These are phyloP conservation scores for Drosophila bipectinata DNA, from an alignment of 1,140 invertebrate genomes.

Conservation along the genomic window DNA sequence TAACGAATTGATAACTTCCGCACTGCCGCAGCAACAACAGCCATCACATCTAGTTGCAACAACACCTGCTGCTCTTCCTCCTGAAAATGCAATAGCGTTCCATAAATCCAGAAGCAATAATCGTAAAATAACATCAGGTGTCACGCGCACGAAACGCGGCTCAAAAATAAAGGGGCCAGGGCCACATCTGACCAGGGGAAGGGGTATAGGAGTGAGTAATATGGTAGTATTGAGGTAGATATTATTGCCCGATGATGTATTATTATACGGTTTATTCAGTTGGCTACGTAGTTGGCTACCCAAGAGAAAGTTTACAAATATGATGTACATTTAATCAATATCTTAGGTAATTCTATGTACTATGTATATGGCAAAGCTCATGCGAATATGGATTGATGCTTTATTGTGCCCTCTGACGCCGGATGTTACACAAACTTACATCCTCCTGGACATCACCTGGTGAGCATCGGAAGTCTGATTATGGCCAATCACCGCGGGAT, in stretches of 20 bases:
- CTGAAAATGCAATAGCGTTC: constrained; percentile 75
- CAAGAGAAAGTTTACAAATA: too few species aligned
- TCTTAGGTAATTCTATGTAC: too few species aligned
- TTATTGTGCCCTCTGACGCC: too few species aligned
- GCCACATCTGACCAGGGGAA: constrained; percentile 3
- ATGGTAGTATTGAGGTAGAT: constrained; percentile 20
- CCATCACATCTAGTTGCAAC: constrained; percentile 15
- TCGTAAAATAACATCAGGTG: constrained; percentile 81
- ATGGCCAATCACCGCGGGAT: too few species aligned
- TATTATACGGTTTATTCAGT: constrained; percentile 11
- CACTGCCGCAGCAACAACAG: constrained; percentile 10
- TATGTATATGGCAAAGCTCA: too few species aligned
- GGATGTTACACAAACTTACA: too few species aligned
- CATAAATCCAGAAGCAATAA: constrained; percentile 82
- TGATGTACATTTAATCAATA: too few species aligned
- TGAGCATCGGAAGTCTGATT: too few species aligned
- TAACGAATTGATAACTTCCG: constrained; percentile 26
- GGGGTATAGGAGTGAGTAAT: not conserved
- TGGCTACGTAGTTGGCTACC: not conserved
- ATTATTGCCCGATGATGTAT: constrained; percentile 25
- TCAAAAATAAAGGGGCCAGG: constrained; percentile 31
- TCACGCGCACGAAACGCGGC: constrained; percentile 68
- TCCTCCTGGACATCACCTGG: too few species aligned
- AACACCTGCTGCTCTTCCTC: constrained; percentile 47
- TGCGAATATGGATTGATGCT: too few species aligned